These are phyloP conservation scores for Formica exsecta DNA, from an alignment of 1,140 invertebrate species.

Conservation along the genomic window DNA sequence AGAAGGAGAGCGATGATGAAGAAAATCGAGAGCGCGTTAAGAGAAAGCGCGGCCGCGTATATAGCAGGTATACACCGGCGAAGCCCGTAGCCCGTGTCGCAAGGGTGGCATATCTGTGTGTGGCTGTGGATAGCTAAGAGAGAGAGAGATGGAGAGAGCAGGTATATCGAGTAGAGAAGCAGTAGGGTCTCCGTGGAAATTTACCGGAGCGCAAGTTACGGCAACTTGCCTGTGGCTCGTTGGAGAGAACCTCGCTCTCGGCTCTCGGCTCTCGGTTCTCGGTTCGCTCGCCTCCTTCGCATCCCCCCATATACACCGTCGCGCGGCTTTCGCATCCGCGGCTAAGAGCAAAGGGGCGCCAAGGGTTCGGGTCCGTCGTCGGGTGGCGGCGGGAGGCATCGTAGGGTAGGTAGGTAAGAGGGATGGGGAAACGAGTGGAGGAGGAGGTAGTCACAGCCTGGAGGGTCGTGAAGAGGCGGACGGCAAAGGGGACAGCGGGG, in stretches of 20 bases:
- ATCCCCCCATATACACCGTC: conserved; percentile 56
- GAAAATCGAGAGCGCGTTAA: conserved; percentile 15
- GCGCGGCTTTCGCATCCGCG: conserved; percentile 79
- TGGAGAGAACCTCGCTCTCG: conserved; percentile 41
- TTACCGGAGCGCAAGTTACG: conserved; percentile 79
- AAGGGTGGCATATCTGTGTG: background rate
- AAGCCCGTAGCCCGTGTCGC: conserved; percentile 6
- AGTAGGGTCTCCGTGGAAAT: conserved; percentile 79
- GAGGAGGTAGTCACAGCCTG: conserved; percentile 74
- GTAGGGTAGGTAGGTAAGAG: conserved; percentile 67
- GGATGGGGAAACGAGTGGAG: conserved; percentile 65
- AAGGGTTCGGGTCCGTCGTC: conserved; percentile 80
- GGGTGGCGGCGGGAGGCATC: conserved; percentile 75
- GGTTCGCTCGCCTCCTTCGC: conserved; percentile 45
- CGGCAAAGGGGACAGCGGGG: conserved; percentile 24
- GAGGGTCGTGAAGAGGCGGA: conserved; percentile 55
- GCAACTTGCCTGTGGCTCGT: conserved; percentile 73
- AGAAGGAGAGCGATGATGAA: background rate
- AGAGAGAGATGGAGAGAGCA: conserved; percentile 20
- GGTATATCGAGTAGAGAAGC: conserved; percentile 30
- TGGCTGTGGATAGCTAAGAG: background rate
- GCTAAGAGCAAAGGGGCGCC: conserved; percentile 78
- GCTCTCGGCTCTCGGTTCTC: background rate
- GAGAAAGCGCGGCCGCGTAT: background rate
- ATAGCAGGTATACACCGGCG: conserved; percentile 16